Percentiles rank a stretch among this genome's conserved stretches.
Evolutionary conservation across 2,797 vertebrate species (phyloP).

Genomic region (Cyprinodon diabolis): DNA sequence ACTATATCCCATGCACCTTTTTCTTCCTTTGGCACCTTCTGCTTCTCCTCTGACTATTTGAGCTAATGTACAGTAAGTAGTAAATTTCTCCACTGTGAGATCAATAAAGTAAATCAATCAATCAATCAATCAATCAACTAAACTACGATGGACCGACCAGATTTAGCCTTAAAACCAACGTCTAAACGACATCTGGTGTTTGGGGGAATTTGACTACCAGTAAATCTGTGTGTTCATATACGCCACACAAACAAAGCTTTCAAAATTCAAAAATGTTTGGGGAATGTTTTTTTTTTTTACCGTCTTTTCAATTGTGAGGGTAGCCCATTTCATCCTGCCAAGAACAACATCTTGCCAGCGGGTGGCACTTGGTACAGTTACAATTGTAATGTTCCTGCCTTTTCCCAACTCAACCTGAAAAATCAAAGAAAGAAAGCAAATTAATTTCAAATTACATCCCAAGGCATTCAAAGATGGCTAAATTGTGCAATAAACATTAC

Average conservation of each 20-base stretch:
- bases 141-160: no score
- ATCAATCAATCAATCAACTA: no score
- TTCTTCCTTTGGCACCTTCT: no score
- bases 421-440: background rate
- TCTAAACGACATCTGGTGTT: no score
- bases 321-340: conserved; percentile 57
- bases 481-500: background rate
- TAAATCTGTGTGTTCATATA: background rate
- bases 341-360: conserved; percentile 62
- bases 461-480: background rate
- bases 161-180: no score
- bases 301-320: conserved; percentile 44
- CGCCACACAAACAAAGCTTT: background rate
- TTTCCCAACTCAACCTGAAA: conserved; percentile 30
- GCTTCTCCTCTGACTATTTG: no score
- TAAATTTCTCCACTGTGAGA: no score
- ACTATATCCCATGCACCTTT: no score
- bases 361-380: conserved; percentile 34
- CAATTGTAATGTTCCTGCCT: conserved; percentile 26
- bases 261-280: background rate
- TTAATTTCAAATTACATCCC: background rate
- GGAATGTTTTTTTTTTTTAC: conserved; percentile 7
- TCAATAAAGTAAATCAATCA: no score
- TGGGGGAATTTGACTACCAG: no score
- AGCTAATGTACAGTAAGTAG: no score